Percentiles rank a stretch among this genome's conserved stretches.
Evolutionary conservation across 2,888 invertebrate genomes (phyloP).

Genomic region (Syritta pipiens): DNA sequence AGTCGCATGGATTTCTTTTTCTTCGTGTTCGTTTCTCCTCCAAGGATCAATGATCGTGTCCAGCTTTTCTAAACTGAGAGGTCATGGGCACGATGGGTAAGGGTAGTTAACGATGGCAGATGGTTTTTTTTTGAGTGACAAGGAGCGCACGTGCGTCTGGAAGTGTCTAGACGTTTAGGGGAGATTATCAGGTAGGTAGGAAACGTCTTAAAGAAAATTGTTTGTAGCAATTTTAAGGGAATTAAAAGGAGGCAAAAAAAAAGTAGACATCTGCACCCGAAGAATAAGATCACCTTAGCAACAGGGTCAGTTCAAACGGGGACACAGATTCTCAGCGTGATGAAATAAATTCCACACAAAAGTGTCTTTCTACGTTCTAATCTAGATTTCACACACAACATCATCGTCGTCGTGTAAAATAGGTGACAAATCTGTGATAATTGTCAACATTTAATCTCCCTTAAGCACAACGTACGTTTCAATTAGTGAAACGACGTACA

Average conservation of each 20-base stretch:
- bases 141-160: slow-evolving; percentile 30
- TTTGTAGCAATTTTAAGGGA: slow-evolving; percentile 1
- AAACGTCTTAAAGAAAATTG: too few species aligned
- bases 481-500: slow-evolving; percentile 17
- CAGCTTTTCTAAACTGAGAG: neutral
- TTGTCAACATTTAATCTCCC: slow-evolving; percentile 35
- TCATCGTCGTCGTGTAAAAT: too few species aligned
- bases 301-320: too few species aligned
- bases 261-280: too few species aligned
- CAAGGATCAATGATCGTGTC: slow-evolving; percentile 19
- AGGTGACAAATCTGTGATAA: slow-evolving; percentile 26
- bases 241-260: neutral
- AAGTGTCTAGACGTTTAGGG: slow-evolving; percentile 33
- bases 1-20: neutral
- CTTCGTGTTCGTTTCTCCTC: neutral
- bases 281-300: too few species aligned
- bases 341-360: slow-evolving; percentile 10
- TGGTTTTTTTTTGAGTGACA: neutral
- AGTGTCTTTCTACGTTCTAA: too few species aligned
- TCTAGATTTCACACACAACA: too few species aligned
- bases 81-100: slow-evolving; percentile 13
- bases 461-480: slow-evolving; percentile 16
- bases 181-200: neutral
- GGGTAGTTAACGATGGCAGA: slow-evolving; percentile 24
- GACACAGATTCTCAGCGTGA: too few species aligned